phyloP scores from a whole-genome alignment of 2,113 vertebrate species.

The Coreoperca whiteheadi region DNA sequence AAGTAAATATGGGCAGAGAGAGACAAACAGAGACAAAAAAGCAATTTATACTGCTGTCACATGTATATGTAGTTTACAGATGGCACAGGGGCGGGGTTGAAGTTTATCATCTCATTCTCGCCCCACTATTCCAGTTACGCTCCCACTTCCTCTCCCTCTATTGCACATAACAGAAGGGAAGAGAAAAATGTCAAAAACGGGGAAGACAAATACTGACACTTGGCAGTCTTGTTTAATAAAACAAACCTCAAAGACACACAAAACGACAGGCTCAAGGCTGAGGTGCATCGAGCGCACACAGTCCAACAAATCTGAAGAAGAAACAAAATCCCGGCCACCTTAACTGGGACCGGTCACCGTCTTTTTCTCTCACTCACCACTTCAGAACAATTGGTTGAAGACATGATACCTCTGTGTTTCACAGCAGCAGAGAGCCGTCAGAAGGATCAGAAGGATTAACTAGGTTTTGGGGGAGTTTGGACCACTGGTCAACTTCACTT shows the following conservation, averaged over 20 bases:
- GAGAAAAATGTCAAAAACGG: conserved; percentile 6
- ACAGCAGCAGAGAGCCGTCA: conserved; percentile 10
- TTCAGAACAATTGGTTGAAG: neutral
- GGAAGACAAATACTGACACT: neutral
- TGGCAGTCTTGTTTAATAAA: neutral
- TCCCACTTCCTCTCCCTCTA: neutral
- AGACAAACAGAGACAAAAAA: conserved; percentile 11
- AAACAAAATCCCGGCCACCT: neutral
- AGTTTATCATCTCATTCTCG: conserved; percentile 5
- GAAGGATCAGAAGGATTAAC: conserved; percentile 13
- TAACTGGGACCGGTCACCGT: neutral
- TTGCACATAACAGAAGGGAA: neutral
- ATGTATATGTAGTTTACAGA: conserved; percentile 15
- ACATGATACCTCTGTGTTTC: conserved; percentile 14
- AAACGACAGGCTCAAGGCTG: neutral
- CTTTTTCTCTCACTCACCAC: neutral
- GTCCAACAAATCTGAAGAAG: neutral
- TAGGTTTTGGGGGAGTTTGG: neutral
- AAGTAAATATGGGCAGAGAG: conserved; percentile 15
- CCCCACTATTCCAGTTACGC: neutral
- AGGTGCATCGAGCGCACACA: neutral
- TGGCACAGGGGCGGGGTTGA: neutral
- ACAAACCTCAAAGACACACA: conserved; percentile 1
- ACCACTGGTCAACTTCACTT: conserved; percentile 34
- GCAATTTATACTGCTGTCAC: conserved; percentile 33